phyloP scores from a whole-genome alignment of 2,113 vertebrate species.

The Pogona vitticeps region DNA sequence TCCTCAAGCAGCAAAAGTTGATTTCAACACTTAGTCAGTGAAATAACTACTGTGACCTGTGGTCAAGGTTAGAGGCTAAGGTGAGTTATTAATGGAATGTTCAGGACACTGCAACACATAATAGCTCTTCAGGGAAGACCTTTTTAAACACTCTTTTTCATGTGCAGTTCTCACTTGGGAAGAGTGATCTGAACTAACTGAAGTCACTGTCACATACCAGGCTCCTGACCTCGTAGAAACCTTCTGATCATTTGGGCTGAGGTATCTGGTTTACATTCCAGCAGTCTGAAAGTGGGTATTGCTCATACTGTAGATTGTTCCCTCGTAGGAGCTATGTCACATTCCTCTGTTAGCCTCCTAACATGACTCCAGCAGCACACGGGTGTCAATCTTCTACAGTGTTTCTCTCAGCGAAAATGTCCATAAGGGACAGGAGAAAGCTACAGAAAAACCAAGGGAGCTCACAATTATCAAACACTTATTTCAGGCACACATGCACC shows the following conservation, averaged over 20 bases:
- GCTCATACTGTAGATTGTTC: conserved; percentile 21
- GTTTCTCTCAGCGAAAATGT: conserved; percentile 7
- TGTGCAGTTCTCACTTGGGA: conserved; percentile 46
- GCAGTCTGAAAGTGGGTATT: conserved; percentile 2
- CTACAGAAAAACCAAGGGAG: conserved; percentile 14
- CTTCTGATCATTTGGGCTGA: conserved; percentile 16
- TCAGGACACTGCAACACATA: conserved; percentile 64
- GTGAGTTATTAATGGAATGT: conserved; percentile 76
- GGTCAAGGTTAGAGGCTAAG: conserved; percentile 70
- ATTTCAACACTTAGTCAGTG: conserved; percentile 77
- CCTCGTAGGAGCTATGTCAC: conserved; percentile 25
- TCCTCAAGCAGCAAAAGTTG: conserved; percentile 69
- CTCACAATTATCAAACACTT: conserved; percentile 36
- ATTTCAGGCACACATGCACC: accelerated
- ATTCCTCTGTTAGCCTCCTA: conserved; percentile 47
- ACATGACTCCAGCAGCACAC: conserved; percentile 44
- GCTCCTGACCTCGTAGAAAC: conserved; percentile 17
- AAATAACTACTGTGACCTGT: conserved; percentile 66
- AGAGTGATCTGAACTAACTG: conserved; percentile 51
- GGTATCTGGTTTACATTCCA: neutral
- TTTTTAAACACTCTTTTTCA: conserved; percentile 67
- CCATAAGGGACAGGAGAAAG: neutral
- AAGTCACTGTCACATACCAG: conserved; percentile 56
- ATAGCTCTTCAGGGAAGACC: conserved; percentile 70
- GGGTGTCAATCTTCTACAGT: conserved; percentile 30